A percentile compares a stretch with the other conserved stretches of the same genome.
Conservation (phyloP, 2,888 invertebrate genomes). For the Campoplex nolae region DNA sequence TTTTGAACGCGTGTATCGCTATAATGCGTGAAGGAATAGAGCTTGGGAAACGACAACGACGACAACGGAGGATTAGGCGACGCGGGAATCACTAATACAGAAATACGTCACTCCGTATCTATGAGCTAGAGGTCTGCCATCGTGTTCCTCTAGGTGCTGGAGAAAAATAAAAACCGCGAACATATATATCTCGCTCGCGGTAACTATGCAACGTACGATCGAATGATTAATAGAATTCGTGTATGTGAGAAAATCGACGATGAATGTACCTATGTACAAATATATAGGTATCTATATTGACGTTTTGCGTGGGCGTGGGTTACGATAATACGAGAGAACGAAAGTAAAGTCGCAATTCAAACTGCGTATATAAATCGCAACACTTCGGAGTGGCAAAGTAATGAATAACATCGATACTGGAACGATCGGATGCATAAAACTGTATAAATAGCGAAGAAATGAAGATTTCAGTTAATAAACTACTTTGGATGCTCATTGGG, state of each 20-base stretch:
- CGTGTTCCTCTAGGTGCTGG: slow-evolving; percentile 25
- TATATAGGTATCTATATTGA: slow-evolving; percentile 54
- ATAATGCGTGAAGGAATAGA: slow-evolving; percentile 69
- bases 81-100: slow-evolving; percentile 50
- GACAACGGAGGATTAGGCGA: slow-evolving; percentile 42
- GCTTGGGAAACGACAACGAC: slow-evolving; percentile 64
- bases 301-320: slow-evolving; percentile 66
- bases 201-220: slow-evolving; percentile 59
- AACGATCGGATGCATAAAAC: slow-evolving; percentile 15
- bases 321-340: slow-evolving; percentile 67
- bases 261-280: slow-evolving; percentile 45
- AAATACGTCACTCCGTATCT: slow-evolving; percentile 36
- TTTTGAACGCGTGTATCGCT: slow-evolving; percentile 57
- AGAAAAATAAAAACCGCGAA: slow-evolving; percentile 51
- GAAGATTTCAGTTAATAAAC: not conserved
- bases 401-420: slow-evolving; percentile 43
- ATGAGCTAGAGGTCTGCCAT: slow-evolving; percentile 58
- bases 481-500: not conserved
- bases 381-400: slow-evolving; percentile 13
- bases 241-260: slow-evolving; percentile 65
- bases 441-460: not conserved
- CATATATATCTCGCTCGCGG: slow-evolving; percentile 29
- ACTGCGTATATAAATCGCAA: slow-evolving; percentile 55
- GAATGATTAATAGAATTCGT: slow-evolving; percentile 70
- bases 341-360: slow-evolving; percentile 66